Evolutionary conservation across 2,797 vertebrate species (phyloP).

Genomic region (Lithobates sylvaticus): DNA sequence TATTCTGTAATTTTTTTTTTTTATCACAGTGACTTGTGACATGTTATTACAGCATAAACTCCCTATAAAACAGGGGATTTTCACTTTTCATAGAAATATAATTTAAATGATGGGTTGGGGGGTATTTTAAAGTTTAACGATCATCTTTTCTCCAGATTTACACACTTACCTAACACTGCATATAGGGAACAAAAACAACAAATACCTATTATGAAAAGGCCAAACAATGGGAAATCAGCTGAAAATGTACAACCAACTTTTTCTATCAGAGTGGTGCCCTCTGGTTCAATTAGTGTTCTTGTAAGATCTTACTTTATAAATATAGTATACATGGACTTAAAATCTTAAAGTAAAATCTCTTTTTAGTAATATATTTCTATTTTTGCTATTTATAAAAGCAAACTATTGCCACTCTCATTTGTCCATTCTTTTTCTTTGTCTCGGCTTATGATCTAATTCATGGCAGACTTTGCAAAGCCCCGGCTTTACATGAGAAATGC

Average conservation of each 20-base stretch:
- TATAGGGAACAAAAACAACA: too few relatives aligned
- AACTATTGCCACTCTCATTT: constrained; percentile 16
- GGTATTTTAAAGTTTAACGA: too few relatives aligned
- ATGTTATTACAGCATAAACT: too few relatives aligned
- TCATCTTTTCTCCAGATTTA: too few relatives aligned
- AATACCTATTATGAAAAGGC: too few relatives aligned
- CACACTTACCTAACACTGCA: too few relatives aligned
- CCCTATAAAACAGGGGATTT: too few relatives aligned
- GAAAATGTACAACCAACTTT: background rate
- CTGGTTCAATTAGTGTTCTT: background rate
- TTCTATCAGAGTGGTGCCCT: background rate
- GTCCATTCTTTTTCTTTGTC: constrained; percentile 33
- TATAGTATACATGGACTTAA: background rate
- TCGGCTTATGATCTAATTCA: constrained; percentile 53
- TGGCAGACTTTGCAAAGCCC: constrained; percentile 57
- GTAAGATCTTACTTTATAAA: background rate
- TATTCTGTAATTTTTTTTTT: too few relatives aligned
- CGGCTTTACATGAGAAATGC: constrained; percentile 61
- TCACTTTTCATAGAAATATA: too few relatives aligned
- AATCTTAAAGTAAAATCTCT: background rate
- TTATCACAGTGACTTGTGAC: too few relatives aligned
- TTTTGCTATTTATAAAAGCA: background rate
- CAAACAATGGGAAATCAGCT: too few relatives aligned
- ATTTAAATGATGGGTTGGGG: too few relatives aligned
- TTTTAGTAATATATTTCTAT: background rate